Base-by-base conservation (phyloP, 2,888 invertebrate species). In the Eupeodes latifasciatus region DNA sequence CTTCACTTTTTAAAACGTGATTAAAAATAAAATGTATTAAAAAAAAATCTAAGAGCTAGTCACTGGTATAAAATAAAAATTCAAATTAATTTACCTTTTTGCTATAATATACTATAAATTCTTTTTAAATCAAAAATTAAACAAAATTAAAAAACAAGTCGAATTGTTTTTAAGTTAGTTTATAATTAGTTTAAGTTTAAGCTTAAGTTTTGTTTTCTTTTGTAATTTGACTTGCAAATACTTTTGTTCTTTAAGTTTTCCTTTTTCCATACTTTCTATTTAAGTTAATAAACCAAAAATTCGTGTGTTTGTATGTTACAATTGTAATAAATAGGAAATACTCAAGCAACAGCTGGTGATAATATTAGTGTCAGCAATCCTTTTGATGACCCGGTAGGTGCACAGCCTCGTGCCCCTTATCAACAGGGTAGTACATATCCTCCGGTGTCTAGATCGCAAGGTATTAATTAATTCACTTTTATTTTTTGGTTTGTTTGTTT, bases 341-440 rank as follows among this genome's bases (percentile, higher is more conserved):
- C 92, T 91, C 92, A 92, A 92, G 91, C 90, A 89, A 91, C 92
- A 91, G 94, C 94, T 92, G 94, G 94, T 92, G 96, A 96, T 95
- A 97, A 97, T 95, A 96, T 97, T 93, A 97, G 95, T 95, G 96
- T 97, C 94, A 96, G 96, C 94, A 97, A 97, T 95, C 97, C 97
- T 91, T 97, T 97, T 95, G 97, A 97, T 94, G 97, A 97, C 95
- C 95, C 95, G 90, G 93, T 94, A 91, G 92, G 92, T 91, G 92
- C 90, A 89, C 84, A 88, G 80, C 90, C 90, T 90, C 89, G 90
- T 89, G 88, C 88, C 91, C 92, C 93, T 91, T 93, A 93, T 92
- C 93, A 92, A 90, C 91, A 91, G 89, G 92, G 92, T 94, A 91
- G 94, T 91, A 92, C 92, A 91, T 93, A 91, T 90, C 92, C 93